phyloP scores from a whole-genome alignment of 1,140 invertebrate genomes.

The Heliconius himera region DNA sequence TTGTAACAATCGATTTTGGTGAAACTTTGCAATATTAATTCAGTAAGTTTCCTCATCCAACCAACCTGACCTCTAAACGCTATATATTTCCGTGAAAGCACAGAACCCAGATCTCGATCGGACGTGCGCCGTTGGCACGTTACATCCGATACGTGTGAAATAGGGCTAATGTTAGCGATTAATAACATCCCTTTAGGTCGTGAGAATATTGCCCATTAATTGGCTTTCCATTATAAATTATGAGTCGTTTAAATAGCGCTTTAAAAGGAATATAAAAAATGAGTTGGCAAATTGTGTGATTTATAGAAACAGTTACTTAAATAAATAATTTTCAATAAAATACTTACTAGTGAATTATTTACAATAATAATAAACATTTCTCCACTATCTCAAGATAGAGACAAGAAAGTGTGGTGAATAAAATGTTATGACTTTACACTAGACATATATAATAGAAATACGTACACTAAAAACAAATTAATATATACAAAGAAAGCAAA shows the following conservation, averaged over 20 bases:
- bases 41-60: slow-evolving; percentile 16
- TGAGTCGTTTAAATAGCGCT: slow-evolving; percentile 21
- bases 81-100: slow-evolving; percentile 35
- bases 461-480: slow-evolving; percentile 19
- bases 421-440: neutral
- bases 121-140: slow-evolving; percentile 38
- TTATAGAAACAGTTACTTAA: too few species aligned
- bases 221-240: slow-evolving; percentile 38
- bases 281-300: neutral
- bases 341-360: neutral
- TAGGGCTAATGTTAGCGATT: slow-evolving; percentile 46
- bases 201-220: slow-evolving; percentile 45
- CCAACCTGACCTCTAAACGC: slow-evolving; percentile 10
- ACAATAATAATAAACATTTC: neutral
- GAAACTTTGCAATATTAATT: neutral
- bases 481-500: slow-evolving; percentile 43
- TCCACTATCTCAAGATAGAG: too few species aligned
- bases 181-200: slow-evolving; percentile 47
- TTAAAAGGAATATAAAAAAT: neutral
- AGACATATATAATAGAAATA: slow-evolving; percentile 16
- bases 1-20: neutral
- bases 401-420: too few species aligned
- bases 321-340: neutral
- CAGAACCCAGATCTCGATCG: slow-evolving; percentile 38
- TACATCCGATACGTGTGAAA: slow-evolving; percentile 41